Conservation (phyloP, 2,797 vertebrate species). For the Sebastes itinus region DNA sequence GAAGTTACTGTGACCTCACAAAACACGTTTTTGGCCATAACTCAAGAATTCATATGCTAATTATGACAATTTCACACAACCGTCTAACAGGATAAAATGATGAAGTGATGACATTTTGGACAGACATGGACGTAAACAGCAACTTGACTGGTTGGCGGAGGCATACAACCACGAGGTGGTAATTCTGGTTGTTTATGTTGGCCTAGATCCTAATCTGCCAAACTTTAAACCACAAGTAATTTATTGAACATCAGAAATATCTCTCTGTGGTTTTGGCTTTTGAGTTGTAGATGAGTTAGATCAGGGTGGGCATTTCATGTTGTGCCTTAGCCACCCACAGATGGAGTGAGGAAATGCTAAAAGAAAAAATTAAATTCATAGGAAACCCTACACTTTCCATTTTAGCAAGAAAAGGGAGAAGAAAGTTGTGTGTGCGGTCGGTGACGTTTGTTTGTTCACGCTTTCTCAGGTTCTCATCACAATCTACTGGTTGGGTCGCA, state of each 20-base stretch:
- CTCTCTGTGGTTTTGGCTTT: neutral
- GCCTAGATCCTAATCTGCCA: neutral
- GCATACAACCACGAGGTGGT: neutral
- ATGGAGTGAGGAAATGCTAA: neutral
- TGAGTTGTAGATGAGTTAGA: neutral
- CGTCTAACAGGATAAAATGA: neutral
- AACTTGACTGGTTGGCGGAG: neutral
- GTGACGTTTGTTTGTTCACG: neutral
- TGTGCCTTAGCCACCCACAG: neutral
- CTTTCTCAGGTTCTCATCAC: slow-evolving; percentile 92
- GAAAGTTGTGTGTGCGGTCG: neutral
- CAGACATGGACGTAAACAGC: neutral
- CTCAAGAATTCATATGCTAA: too few species aligned
- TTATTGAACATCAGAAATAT: neutral
- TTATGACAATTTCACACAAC: too few species aligned
- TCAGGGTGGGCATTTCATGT: neutral
- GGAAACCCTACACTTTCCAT: neutral
- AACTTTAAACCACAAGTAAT: neutral
- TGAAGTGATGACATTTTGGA: neutral
- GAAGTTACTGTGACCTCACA: too few species aligned
- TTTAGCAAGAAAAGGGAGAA: neutral
- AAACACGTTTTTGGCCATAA: too few species aligned
- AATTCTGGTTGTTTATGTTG: neutral
- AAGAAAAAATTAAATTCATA: neutral
- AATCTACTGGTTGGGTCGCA: slow-evolving; percentile 95